Conservation (phyloP, 2,113 vertebrate genomes). For the Ameiurus melas region DNA sequence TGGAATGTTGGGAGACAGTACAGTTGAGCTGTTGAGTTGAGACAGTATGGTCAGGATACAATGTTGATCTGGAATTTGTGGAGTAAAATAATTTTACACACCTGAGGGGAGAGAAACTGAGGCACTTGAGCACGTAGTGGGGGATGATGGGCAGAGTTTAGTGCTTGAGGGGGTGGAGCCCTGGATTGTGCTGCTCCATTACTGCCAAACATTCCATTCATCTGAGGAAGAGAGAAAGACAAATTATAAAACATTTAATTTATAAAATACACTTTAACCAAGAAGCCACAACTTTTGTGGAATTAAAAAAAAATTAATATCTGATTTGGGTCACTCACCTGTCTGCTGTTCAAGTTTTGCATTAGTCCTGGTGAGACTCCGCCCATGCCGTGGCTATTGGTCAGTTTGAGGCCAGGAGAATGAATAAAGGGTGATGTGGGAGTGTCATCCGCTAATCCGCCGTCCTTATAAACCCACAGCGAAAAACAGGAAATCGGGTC, state of each 20-base stretch:
- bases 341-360: constrained; percentile 99
- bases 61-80: neutral
- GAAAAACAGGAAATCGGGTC: neutral
- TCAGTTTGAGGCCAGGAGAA: constrained; percentile 99
- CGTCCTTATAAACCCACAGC: constrained; percentile 83
- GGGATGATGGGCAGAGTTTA: constrained; percentile 92
- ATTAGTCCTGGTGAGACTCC: constrained; percentile 94
- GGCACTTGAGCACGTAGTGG: constrained; percentile 93
- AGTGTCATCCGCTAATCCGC: constrained; percentile 93
- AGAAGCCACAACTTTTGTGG: no score
- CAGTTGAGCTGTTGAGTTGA: neutral
- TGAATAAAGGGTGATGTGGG: constrained; percentile 99
- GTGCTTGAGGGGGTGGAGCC: constrained; percentile 74
- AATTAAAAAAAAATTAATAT: no score
- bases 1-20: neutral
- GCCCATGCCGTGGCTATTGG: constrained; percentile 94
- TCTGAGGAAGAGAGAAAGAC: constrained; percentile 65
- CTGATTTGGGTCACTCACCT: constrained; percentile 75
- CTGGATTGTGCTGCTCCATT: constrained; percentile 90
- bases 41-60: neutral
- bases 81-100: constrained; percentile 45
- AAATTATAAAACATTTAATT: neutral
- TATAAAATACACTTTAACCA: neutral
- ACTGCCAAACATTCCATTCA: constrained; percentile 96
- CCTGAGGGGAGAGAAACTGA: constrained; percentile 96